Conservation (phyloP, 2,113 vertebrate species). For the Callipepla californica region DNA sequence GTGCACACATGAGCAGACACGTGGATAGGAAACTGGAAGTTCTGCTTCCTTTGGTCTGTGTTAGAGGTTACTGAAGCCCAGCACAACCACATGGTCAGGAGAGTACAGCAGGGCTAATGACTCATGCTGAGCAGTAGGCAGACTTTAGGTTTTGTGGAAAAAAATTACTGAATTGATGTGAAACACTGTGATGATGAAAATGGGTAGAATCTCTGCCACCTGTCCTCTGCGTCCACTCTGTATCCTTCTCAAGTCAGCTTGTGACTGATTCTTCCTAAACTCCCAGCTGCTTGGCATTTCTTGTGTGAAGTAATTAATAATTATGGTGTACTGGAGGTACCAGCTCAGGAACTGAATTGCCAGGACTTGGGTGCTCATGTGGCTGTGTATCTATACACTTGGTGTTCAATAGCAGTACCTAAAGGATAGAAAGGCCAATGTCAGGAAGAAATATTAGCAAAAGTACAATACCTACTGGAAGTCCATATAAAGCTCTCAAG, state of each 20-base stretch:
- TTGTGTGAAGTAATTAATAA: constrained; percentile 66
- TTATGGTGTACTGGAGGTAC: background rate
- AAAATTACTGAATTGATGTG: constrained; percentile 1
- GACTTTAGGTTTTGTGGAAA: constrained; percentile 13
- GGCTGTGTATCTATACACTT: fast-evolving
- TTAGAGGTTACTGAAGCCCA: constrained; percentile 31
- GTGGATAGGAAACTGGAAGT: background rate
- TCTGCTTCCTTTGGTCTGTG: constrained; percentile 41
- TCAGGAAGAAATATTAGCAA: background rate
- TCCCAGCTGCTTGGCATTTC: constrained; percentile 51
- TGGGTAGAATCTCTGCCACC: constrained; percentile 49
- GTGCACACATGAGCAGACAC: background rate
- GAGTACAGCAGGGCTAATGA: constrained; percentile 45
- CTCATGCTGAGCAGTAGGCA: constrained; percentile 55
- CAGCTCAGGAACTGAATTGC: background rate
- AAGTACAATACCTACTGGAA: background rate
- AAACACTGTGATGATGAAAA: constrained; percentile 38
- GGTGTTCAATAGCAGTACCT: background rate
- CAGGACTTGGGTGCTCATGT: background rate
- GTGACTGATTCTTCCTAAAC: background rate
- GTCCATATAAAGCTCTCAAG: background rate
- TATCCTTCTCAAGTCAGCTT: constrained; percentile 44
- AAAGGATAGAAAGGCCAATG: background rate
- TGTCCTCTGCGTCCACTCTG: constrained; percentile 21
- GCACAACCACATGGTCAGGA: constrained; percentile 18